Conservation (phyloP, 1,140 invertebrate species). For the Drusus annulatus region DNA sequence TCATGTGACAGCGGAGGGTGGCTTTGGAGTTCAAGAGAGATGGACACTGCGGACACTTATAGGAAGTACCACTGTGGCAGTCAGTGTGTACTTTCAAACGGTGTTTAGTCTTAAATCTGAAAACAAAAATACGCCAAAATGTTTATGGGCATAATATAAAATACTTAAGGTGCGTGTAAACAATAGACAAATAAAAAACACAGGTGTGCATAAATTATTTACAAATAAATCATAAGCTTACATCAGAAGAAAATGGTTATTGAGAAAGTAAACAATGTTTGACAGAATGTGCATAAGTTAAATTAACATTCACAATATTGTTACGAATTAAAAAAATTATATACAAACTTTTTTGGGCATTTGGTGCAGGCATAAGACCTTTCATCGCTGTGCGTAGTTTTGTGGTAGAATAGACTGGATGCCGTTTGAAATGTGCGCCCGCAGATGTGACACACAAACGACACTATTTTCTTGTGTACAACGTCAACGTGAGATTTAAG, state of each 20-base stretch:
- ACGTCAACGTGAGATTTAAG: background rate
- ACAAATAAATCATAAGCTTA: background rate
- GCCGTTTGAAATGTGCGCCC: conserved; percentile 44
- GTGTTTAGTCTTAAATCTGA: conserved; percentile 11
- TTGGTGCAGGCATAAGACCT: conserved; percentile 37
- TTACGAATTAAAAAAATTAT: background rate
- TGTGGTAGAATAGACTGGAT: conserved; percentile 41
- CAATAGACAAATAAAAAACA: background rate
- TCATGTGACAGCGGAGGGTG: conserved; percentile 49
- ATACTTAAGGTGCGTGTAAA: background rate
- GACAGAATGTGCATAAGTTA: background rate
- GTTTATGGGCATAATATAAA: background rate
- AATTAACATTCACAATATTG: background rate
- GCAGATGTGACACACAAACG: conserved; percentile 51
- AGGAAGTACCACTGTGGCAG: conserved; percentile 44
- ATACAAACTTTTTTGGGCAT: conserved; percentile 47
- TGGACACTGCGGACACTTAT: conserved; percentile 55
- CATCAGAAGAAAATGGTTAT: background rate
- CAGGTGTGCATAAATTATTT: background rate
- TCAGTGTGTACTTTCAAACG: conserved; percentile 34
- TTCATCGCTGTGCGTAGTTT: conserved; percentile 31
- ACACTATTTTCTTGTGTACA: conserved; percentile 38
- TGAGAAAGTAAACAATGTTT: background rate
- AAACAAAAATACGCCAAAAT: background rate
- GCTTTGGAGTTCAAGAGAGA: conserved; percentile 47